Evolutionary conservation across 2,113 vertebrate genomes (phyloP).

Genomic region (Rhynchomys soricoides): DNA sequence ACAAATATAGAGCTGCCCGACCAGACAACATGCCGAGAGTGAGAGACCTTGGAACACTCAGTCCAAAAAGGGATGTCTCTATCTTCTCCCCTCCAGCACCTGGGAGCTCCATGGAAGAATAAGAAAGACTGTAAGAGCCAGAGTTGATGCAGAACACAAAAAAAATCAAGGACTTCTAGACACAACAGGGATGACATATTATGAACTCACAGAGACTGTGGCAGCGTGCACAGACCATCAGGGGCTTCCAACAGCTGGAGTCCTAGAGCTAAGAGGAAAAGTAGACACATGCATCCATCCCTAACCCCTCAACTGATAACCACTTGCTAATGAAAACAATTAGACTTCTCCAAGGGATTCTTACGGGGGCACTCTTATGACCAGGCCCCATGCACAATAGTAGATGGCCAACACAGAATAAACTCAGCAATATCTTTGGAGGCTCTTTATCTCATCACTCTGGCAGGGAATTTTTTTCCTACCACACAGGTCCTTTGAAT

Average conservation of each 20-base stretch:
- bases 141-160: background rate
- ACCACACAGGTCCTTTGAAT: background rate
- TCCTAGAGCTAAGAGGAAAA: background rate
- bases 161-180: background rate
- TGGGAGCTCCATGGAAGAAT: background rate
- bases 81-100: background rate
- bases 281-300: background rate
- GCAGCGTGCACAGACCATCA: background rate
- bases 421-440: background rate
- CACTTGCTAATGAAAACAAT: background rate
- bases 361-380: background rate
- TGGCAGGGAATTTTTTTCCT: background rate
- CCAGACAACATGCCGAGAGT: background rate
- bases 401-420: background rate
- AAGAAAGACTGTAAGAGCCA: background rate
- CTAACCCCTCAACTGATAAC: background rate
- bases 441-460: background rate
- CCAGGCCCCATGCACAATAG: too few species aligned
- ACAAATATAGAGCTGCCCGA: too few species aligned
- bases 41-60: background rate
- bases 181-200: background rate
- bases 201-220: background rate
- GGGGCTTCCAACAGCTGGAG: background rate
- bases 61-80: background rate
- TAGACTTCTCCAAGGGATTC: background rate